Conservation (phyloP, 2,888 invertebrate genomes). For the Phalera bucephala region DNA sequence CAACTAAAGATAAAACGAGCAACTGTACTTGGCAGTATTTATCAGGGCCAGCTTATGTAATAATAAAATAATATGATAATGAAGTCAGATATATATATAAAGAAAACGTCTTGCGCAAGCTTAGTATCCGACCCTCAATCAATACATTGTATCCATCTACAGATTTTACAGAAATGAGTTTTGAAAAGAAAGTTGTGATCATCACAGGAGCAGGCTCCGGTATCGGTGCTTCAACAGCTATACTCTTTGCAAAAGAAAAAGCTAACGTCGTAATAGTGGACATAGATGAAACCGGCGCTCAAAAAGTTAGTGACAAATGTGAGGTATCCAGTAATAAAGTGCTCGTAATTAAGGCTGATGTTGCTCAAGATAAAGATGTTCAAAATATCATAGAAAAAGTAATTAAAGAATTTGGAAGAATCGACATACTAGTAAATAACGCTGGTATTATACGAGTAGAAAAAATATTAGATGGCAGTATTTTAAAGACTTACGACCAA, state of each 20-base stretch:
- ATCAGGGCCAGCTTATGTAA: too few relatives aligned
- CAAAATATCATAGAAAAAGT: constrained; percentile 35
- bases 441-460: constrained; percentile 31
- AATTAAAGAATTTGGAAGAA: constrained; percentile 34
- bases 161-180: too few relatives aligned
- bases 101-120: too few relatives aligned
- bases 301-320: constrained; percentile 72
- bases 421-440: constrained; percentile 49
- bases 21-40: too few relatives aligned
- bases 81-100: too few relatives aligned
- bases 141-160: too few relatives aligned
- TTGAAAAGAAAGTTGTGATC: constrained; percentile 46
- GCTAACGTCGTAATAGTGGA: constrained; percentile 84
- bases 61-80: too few relatives aligned
- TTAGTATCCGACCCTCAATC: too few relatives aligned
- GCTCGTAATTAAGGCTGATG: constrained; percentile 39
- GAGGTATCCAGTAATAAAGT: constrained; percentile 22
- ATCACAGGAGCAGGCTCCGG: constrained; percentile 84
- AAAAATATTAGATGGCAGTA: constrained; percentile 20
- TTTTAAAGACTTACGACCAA: constrained; percentile 35
- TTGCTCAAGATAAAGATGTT: constrained; percentile 39
- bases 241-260: constrained; percentile 83
- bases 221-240: constrained; percentile 86
- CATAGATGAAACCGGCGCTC: constrained; percentile 85
- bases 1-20: too few relatives aligned